These are phyloP conservation scores for Drosophila mayri DNA, from an alignment of 1,140 invertebrate species.

Conservation along the genomic window DNA sequence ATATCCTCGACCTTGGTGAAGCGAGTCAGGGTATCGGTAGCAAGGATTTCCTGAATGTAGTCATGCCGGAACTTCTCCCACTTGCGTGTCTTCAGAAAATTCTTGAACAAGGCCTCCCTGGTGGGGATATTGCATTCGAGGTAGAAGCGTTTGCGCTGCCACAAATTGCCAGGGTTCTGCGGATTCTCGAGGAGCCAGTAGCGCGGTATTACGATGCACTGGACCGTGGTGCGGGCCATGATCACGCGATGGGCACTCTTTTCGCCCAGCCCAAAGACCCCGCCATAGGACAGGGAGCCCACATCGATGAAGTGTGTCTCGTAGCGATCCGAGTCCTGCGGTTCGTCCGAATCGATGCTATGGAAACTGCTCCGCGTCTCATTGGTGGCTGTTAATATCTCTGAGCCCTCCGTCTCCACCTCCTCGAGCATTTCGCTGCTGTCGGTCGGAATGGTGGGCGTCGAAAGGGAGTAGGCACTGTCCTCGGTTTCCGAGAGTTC, in stretches of 20 bases:
- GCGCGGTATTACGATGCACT: constrained; percentile 87
- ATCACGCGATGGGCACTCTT: constrained; percentile 86
- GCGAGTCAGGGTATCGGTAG: constrained; percentile 4
- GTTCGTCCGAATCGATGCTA: background rate
- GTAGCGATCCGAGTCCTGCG: background rate
- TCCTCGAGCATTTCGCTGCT: background rate
- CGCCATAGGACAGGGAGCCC: constrained; percentile 74
- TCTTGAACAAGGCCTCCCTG: constrained; percentile 84
- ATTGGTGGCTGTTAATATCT: constrained; percentile 28
- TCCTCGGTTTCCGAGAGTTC: background rate
- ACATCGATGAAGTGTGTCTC: constrained; percentile 80
- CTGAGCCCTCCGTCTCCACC: constrained; percentile 11
- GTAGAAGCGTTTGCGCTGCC: constrained; percentile 86
- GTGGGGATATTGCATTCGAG: constrained; percentile 86
- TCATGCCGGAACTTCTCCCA: constrained; percentile 86
- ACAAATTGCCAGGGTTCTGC: constrained; percentile 87
- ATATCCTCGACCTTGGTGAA: constrained; percentile 68
- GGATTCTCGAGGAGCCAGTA: constrained; percentile 86
- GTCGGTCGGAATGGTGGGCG: no score
- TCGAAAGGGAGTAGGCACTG: background rate
- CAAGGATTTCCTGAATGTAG: constrained; percentile 71
- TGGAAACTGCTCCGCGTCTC: fast-evolving
- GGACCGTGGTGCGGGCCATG: constrained; percentile 85
- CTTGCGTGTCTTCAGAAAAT: constrained; percentile 85
- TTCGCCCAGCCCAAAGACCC: constrained; percentile 85